Evolutionary conservation across 1,140 invertebrate genomes (phyloP), one percentile per base, ranked within the genome.

Genomic region (Bombus sylvicola): DNA sequence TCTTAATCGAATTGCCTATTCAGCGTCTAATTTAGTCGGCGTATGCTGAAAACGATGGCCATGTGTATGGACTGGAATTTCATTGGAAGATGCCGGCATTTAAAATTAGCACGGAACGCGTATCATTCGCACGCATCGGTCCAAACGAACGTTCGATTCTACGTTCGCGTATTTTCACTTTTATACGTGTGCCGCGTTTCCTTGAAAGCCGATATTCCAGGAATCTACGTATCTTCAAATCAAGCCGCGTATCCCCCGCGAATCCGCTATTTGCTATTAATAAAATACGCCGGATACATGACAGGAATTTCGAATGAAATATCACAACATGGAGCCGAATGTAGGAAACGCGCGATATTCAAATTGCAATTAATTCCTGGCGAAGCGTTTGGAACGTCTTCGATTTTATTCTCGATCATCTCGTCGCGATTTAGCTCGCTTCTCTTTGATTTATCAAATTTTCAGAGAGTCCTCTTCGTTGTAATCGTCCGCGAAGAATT

Each of bases 51-150:
- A 79, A 71, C 22, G 15, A n/a, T 41, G 43, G 73, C 81, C 73
- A 83, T 77, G 62, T 83, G 81, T 73, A 77, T 41, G 34, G 10
- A 47, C 28, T 69, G 81, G 74, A 83, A 78, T 77, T 57, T 41
- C n/a, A 83, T 41, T 34, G 64, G 34, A 75, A 59, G 13, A 41
- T 69, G 10, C 31, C 18, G 28, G 18, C n/a, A 86, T 69, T 82
- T 86, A 86, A 86, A 86, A 71, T 86, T 86, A 86, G 85, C 79
- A 72, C 6, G 57, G 83, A 62, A 81, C 39, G 83, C 71, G 34
- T 41, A 77, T 34, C 47, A 69, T 78, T 69, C 18, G 41, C 9
- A 15, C 34, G 41, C 39, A 66, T 66, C 43, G 41, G 41, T 31
- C 34, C 71, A 41, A 47, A 68, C 25, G n/a, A 34, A 37, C n/a